phyloP scores from a whole-genome alignment of 2,113 vertebrate species.

The Dipodomys spectabilis region DNA sequence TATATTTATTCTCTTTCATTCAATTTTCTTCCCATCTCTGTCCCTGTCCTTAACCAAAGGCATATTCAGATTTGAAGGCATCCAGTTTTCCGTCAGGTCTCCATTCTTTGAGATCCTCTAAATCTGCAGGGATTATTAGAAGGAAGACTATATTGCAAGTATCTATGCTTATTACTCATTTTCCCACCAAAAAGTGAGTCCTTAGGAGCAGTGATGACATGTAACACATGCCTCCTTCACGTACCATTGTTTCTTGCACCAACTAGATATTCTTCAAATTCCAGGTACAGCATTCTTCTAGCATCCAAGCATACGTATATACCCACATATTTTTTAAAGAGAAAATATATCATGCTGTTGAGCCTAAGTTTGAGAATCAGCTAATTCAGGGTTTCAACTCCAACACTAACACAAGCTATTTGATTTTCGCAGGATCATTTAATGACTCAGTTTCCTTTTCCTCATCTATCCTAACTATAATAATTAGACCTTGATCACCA shows the following conservation, averaged over 20 bases:
- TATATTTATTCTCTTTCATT: neutral
- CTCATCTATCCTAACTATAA: neutral
- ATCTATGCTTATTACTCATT: neutral
- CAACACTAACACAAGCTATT: neutral
- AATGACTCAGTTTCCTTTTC: constrained; percentile 9
- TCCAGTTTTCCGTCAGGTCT: neutral
- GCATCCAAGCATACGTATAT: neutral
- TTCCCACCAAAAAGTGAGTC: neutral
- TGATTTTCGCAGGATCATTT: neutral
- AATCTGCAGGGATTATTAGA: neutral
- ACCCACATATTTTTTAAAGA: neutral
- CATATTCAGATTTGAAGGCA: neutral
- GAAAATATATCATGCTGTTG: neutral
- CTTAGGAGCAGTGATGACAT: neutral
- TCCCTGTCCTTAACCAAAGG: neutral
- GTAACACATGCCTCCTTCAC: neutral
- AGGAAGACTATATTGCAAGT: neutral
- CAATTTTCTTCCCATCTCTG: neutral
- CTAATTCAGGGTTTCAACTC: neutral
- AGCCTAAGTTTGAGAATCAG: neutral
- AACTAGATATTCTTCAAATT: neutral
- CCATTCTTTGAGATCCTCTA: neutral
- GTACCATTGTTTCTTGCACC: neutral
- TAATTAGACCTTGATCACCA: neutral
- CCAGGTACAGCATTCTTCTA: neutral